Evolutionary conservation across 2,113 vertebrate species (phyloP).

Genomic region (Charina bottae): DNA sequence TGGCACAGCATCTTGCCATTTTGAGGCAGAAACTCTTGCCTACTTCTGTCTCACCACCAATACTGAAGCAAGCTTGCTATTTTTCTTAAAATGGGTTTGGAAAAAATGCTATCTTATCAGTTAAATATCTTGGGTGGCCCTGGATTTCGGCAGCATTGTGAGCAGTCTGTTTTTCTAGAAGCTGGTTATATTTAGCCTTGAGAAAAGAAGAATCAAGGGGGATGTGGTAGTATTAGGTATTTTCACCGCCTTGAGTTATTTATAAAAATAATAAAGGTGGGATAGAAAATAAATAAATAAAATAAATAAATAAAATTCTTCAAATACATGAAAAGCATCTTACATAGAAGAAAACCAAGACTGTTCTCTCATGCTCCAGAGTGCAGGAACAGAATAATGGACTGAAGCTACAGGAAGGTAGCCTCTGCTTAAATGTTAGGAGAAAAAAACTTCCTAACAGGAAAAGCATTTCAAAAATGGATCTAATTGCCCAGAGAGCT

Average conservation of each 20-base stretch:
- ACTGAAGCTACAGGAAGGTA: neutral
- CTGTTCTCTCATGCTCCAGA: neutral
- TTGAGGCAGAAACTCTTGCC: neutral
- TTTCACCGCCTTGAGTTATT: too few species aligned
- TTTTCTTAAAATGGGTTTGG: neutral
- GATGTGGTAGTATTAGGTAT: neutral
- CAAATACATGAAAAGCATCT: neutral
- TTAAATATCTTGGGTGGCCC: neutral
- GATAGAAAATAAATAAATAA: too few species aligned
- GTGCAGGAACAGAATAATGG: neutral
- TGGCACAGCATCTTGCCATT: too few species aligned
- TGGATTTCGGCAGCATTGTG: neutral
- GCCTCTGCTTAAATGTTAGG: neutral
- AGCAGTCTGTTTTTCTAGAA: neutral
- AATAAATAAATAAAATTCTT: too few species aligned
- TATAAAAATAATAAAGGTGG: too few species aligned
- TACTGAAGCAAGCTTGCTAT: neutral
- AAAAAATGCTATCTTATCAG: neutral
- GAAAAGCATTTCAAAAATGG: neutral
- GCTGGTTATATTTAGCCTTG: neutral
- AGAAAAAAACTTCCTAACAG: neutral
- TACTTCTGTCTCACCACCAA: neutral
- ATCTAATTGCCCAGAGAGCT: neutral
- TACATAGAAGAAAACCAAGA: neutral
- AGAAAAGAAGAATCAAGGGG: neutral